Percentiles rank a stretch among this genome's conserved stretches.
phyloP scores from a whole-genome alignment of 2,113 vertebrate genomes.

The Antechinus stuartii region DNA sequence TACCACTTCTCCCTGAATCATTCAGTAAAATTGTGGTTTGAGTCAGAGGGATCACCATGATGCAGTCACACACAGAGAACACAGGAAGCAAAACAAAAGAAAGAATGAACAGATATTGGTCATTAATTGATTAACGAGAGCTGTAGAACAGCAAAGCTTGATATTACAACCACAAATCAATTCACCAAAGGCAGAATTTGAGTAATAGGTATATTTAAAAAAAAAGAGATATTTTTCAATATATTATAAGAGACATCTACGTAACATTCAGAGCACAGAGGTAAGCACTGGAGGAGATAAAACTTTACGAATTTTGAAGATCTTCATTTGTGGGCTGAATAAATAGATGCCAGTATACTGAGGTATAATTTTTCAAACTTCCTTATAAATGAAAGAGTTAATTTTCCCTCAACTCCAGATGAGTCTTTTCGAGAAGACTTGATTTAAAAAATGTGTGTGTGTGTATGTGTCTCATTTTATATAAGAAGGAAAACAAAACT shows the following conservation, averaged over 20 bases:
- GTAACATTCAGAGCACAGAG: neutral
- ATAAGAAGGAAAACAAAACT: neutral
- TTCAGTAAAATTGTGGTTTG: conserved; percentile 62
- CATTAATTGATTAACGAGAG: neutral
- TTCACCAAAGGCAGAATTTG: neutral
- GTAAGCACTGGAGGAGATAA: neutral
- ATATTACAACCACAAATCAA: neutral
- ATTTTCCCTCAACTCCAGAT: neutral
- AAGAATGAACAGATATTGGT: conserved; percentile 56
- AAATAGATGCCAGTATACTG: neutral
- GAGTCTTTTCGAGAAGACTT: neutral
- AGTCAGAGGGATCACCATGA: conserved; percentile 64
- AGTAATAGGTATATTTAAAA: neutral
- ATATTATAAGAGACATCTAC: neutral
- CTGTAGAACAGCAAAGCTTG: neutral
- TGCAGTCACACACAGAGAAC: conserved; percentile 65
- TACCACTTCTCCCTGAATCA: conserved; percentile 88
- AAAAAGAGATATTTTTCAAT: neutral
- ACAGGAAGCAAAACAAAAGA: conserved; percentile 62
- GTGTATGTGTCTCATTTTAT: neutral
- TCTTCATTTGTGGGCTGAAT: neutral
- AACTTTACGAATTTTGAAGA: neutral
- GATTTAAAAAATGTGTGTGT: neutral
- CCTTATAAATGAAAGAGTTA: neutral
- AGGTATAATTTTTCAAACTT: neutral